Base-by-base conservation (phyloP, 2,797 vertebrate genomes). In the Tapirus indicus region DNA sequence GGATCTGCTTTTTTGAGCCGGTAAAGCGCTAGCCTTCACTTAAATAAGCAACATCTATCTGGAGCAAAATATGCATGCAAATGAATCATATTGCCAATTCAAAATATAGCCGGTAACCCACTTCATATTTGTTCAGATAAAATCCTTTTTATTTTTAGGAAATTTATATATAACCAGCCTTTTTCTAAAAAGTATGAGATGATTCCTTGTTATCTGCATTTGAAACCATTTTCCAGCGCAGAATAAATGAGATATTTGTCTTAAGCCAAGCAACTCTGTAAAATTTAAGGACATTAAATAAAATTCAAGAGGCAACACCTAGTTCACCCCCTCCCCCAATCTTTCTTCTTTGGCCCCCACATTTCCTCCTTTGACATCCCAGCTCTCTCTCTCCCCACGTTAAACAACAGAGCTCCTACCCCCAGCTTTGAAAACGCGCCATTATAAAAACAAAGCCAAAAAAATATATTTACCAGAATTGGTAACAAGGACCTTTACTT, bases 1-100 rank as follows among this genome's bases (percentile, higher is more conserved):
- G 21, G 38, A 52, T 66, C 35, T 83, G 14, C 16, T 64, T 79
- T 98, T 98, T 97, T 98, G 98, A 98, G 98, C 98, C 98, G 99
- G 98, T 99, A 98, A 98, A 98, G 88, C 95, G 98, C 97, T 96
- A 98, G 97, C 97, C 98, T 98, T 98, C 98, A 97, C 98, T 98
- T 98, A 79, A 94, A 94, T 88, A 97, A 97, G 95, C 79, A n/a
- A 68, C 58, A 75, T 96, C 25, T 75, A 96, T 97, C 95, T 95
- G 32, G 13, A 68, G 71, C 94, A 94, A 83, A 98, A 95, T 0
- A 60, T 96, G 79, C 78, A 47, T 77, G 92, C 89, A 96, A 98
- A 94, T 85, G 88, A 97, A 96, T 97, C 95, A 58, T 95, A 82
- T 41, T 79, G 68, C 78, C 97, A 88, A 97, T 96, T 91, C 71